Evolutionary conservation across 2,888 invertebrate genomes (phyloP).

Genomic region (Scaptomyza cyrtandrae): DNA sequence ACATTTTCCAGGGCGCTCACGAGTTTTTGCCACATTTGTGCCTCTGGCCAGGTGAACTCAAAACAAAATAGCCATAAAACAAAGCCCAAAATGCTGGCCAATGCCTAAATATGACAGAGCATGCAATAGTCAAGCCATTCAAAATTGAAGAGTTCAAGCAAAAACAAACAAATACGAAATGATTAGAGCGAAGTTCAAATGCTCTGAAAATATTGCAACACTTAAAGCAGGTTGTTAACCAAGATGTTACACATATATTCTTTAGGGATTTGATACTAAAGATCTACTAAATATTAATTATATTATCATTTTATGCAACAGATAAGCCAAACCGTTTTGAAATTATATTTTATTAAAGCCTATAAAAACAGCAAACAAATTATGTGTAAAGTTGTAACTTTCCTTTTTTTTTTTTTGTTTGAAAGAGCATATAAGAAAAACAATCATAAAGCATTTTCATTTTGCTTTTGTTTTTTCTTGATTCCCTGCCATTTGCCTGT

Average conservation of each 20-base stretch:
- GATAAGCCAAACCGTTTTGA: too few species aligned
- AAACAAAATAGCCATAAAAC: background rate
- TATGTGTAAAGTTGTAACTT: background rate
- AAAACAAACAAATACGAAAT: background rate
- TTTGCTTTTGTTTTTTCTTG: background rate
- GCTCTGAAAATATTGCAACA: slow-evolving; percentile 3
- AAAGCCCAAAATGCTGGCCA: slow-evolving; percentile 11
- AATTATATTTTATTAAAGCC: too few species aligned
- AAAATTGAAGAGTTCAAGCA: slow-evolving; percentile 29
- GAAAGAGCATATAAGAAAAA: slow-evolving; percentile 11
- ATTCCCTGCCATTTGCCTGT: slow-evolving; percentile 37
- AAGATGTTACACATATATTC: background rate
- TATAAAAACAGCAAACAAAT: background rate
- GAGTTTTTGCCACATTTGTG: slow-evolving; percentile 61
- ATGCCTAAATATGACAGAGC: slow-evolving; percentile 48
- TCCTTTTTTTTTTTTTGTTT: background rate
- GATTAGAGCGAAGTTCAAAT: background rate
- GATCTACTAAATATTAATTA: too few species aligned
- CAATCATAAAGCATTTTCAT: slow-evolving; percentile 36
- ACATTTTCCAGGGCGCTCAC: slow-evolving; percentile 56
- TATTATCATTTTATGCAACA: too few species aligned
- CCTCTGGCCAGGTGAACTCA: slow-evolving; percentile 30
- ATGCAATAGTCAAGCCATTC: slow-evolving; percentile 21
- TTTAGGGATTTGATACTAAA: too few species aligned
- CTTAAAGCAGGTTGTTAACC: too few species aligned